These are phyloP conservation scores for Gracilinanus agilis DNA, from an alignment of 2,113 vertebrate species.

Conservation along the genomic window DNA sequence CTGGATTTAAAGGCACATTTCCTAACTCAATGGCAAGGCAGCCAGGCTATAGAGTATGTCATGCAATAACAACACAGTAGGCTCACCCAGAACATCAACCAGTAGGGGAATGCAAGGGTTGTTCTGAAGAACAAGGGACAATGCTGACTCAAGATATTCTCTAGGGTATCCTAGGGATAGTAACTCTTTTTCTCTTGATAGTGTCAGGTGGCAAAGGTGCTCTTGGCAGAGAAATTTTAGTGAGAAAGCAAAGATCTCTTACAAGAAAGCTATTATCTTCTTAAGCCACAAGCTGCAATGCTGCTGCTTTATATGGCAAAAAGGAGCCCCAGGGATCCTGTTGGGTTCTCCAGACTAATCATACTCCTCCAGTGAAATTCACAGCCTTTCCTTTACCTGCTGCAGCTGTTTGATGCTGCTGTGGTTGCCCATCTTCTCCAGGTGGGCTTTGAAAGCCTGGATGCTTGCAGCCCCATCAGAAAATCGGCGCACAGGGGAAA, in stretches of 20 bases:
- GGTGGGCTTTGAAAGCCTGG: slow-evolving; percentile 98
- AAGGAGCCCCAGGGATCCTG: not conserved
- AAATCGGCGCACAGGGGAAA: slow-evolving; percentile 98
- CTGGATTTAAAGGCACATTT: not conserved
- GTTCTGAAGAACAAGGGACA: not conserved
- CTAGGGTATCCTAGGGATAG: not conserved
- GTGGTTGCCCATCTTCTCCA: slow-evolving; percentile 93
- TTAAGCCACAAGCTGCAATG: not conserved
- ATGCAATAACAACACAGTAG: not conserved
- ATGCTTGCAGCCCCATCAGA: slow-evolving; percentile 97
- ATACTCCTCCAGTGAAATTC: not conserved
- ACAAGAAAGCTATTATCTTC: not conserved
- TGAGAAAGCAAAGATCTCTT: not conserved
- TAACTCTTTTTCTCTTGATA: not conserved
- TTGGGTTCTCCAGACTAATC: not conserved
- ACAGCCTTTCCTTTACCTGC: slow-evolving; percentile 87
- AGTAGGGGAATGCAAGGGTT: not conserved
- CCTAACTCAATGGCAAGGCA: not conserved
- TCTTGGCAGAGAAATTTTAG: not conserved
- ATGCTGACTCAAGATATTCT: slow-evolving; percentile 24
- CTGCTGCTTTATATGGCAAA: not conserved
- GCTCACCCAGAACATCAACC: not conserved
- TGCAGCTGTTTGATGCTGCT: slow-evolving; percentile 98
- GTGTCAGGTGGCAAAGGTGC: not conserved
- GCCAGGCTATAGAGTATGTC: not conserved